Evolutionary conservation across 2,113 vertebrate species (phyloP), one percentile per base, ranked within the genome.

Genomic region (Peromyscus maniculatus): DNA sequence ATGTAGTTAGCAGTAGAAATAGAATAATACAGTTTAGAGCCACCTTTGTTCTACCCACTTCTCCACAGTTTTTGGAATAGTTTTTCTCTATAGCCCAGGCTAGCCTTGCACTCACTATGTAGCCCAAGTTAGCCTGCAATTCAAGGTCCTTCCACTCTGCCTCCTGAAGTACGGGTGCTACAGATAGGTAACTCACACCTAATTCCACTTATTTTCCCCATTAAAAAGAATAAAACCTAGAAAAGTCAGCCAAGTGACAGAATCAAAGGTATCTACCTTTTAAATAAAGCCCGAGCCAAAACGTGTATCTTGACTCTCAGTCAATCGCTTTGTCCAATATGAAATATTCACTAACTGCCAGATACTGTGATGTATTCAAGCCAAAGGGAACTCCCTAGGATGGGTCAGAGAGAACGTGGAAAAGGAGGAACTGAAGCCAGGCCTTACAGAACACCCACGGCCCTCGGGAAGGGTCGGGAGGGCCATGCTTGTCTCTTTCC

Each of bases 231-330:
- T 17, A 86, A 94, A 59, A 22, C 10, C 57, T 39, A 72, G 9
- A 59, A 95, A 89, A 96, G 2, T 87, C 52, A 83, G 52, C 84
- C 92, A 94, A 22, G 4, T 46, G 11, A 75, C 66, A 83, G 71
- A 52, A 74, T 7, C 26, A 59, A 57, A 74, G 24, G 17, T 7
- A 39, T 26, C 49, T 39, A 28, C 71, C 49, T 57, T 89, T 26
- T 39, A 26, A 72, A 39, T 55, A 57, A 49, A 59, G 33, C 21
- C 49, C 19, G 36, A 74, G 15, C 8, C 39, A 74, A 16, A 89
- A 28, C 52, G 74, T 43, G 49, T 59, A 16, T 28, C 69, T 59
- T 74, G 22, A 74, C 52, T 43, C 52, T 15, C 8, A 19, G 69
- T 57, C 87, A 89, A 39, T 31, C 16, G 13, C 24, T 74, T 52